phyloP scores from a whole-genome alignment of 2,797 vertebrate species.

The Pangasius macronema region DNA sequence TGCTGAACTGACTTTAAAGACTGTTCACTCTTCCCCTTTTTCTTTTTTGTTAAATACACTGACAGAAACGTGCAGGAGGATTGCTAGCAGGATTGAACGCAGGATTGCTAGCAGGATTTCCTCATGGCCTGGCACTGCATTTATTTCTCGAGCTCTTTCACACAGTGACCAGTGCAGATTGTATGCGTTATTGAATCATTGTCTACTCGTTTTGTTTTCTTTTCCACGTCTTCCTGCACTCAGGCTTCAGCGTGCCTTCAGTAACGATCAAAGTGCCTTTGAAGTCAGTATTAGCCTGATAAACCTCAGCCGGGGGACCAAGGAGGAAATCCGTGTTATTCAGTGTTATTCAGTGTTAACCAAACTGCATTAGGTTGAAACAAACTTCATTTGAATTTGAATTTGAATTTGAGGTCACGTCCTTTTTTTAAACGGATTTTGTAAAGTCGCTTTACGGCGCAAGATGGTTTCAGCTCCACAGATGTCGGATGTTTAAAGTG shows the following conservation, averaged over 20 bases:
- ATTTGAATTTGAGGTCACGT: neutral
- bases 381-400: neutral
- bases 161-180: neutral
- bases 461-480: neutral
- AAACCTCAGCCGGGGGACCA: neutral
- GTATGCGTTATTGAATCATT: fast-evolving
- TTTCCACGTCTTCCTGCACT: neutral
- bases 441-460: too few relatives aligned
- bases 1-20: neutral
- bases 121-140: neutral
- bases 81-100: neutral
- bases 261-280: conserved; percentile 14
- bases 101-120: neutral
- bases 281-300: neutral
- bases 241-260: conserved; percentile 8
- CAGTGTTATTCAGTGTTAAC: neutral
- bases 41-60: neutral
- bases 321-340: neutral
- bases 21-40: neutral
- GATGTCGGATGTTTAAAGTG: too few relatives aligned
- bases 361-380: neutral
- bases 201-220: neutral
- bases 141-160: neutral
- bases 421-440: neutral
- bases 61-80: neutral